Evolutionary conservation across 2,797 vertebrate genomes (phyloP).

Genomic region (Amblyraja radiata): DNA sequence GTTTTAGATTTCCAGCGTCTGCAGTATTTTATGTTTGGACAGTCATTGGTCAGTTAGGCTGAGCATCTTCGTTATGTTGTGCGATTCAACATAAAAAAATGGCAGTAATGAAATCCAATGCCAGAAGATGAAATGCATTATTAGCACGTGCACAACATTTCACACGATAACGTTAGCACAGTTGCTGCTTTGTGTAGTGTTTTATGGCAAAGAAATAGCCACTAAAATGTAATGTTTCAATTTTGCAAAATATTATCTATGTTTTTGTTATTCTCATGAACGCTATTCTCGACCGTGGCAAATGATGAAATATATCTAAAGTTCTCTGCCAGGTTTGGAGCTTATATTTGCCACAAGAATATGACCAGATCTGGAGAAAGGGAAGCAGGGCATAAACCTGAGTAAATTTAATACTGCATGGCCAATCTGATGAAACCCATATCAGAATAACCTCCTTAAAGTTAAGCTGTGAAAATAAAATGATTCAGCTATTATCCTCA

Average conservation of each 20-base stretch:
- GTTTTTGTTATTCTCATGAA: not conserved
- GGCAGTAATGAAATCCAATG: not conserved
- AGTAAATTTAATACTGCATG: not conserved
- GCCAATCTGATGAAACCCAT: not conserved
- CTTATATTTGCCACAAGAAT: not conserved
- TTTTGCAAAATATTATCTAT: not conserved
- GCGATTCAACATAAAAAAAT: not conserved
- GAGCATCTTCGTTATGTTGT: not conserved
- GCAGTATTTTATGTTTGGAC: too few relatives aligned
- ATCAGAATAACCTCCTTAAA: not conserved
- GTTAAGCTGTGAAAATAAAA: not conserved
- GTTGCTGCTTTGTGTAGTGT: not conserved
- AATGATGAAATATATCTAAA: not conserved
- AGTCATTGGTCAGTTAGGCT: not conserved
- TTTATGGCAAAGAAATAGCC: not conserved
- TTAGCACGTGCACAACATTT: not conserved
- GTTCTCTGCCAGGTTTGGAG: not conserved
- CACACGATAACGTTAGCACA: not conserved
- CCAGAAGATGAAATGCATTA: not conserved
- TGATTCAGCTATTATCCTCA: too few relatives aligned
- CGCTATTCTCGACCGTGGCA: not conserved
- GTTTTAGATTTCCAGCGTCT: too few relatives aligned
- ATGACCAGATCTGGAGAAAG: not conserved
- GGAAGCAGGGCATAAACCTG: not conserved
- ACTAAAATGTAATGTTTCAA: not conserved